These are phyloP conservation scores for Cygnus atratus DNA, from an alignment of 2,113 vertebrate genomes.

Conservation along the genomic window DNA sequence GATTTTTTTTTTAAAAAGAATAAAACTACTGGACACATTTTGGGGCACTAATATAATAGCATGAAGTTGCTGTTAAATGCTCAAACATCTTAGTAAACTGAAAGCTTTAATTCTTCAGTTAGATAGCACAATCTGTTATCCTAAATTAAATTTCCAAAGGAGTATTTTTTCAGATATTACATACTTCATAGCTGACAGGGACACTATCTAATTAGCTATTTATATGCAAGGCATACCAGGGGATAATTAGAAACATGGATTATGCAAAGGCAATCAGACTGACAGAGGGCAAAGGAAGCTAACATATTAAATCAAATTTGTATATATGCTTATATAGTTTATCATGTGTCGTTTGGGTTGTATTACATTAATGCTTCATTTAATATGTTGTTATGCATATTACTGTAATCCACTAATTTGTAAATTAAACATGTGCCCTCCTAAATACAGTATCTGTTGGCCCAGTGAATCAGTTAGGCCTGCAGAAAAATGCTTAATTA, in stretches of 20 bases:
- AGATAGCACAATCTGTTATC: constrained; percentile 73
- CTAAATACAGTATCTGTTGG: background rate
- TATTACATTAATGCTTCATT: constrained; percentile 76
- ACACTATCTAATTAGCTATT: constrained; percentile 84
- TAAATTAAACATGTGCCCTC: constrained; percentile 65
- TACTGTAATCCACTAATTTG: constrained; percentile 67
- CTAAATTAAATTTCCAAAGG: constrained; percentile 79
- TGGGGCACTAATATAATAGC: constrained; percentile 35
- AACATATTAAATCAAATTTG: constrained; percentile 79
- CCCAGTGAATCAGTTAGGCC: constrained; percentile 27
- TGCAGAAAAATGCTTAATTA: constrained; percentile 32
- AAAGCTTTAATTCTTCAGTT: constrained; percentile 73
- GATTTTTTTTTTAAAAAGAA: background rate
- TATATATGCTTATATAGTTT: constrained; percentile 71
- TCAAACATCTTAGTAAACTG: constrained; percentile 54
- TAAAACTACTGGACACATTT: constrained; percentile 24
- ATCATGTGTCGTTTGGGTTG: constrained; percentile 72
- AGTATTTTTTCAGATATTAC: constrained; percentile 75
- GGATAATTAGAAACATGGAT: constrained; percentile 84
- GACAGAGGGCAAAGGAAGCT: constrained; percentile 75
- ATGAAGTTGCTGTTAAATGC: constrained; percentile 61
- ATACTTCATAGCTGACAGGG: constrained; percentile 78
- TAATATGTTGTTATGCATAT: constrained; percentile 67
- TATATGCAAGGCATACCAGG: constrained; percentile 80
- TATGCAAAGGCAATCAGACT: constrained; percentile 78